Percentiles rank a stretch among this genome's conserved stretches.
Conservation (phyloP, 2,797 vertebrate species). For the Epinephelus awoara region DNA sequence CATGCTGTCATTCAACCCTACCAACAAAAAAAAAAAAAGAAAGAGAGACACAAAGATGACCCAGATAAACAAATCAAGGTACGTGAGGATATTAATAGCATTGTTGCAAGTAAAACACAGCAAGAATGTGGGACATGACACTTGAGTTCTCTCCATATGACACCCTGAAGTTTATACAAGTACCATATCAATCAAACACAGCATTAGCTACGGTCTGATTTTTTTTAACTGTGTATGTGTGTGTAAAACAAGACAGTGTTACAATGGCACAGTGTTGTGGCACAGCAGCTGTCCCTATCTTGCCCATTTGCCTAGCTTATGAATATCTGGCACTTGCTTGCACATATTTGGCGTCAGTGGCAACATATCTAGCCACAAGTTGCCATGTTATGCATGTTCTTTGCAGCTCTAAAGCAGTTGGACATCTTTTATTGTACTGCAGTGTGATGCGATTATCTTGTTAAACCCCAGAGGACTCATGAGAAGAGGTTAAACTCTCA, state of each 20-base stretch:
- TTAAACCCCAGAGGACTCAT: background rate
- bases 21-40: conserved; percentile 18
- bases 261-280: background rate
- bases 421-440: background rate
- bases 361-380: background rate
- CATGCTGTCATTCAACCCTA: conserved; percentile 93
- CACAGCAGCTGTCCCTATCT: background rate
- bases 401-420: background rate
- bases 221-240: background rate
- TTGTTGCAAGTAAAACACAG: background rate
- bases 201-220: background rate
- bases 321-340: background rate
- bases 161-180: conserved; percentile 1
- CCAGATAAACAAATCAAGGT: conserved; percentile 10
- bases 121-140: background rate
- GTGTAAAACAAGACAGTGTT: background rate
- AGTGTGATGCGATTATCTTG: background rate
- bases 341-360: background rate
- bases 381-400: background rate
- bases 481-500: background rate
- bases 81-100: background rate
- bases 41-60: conserved; percentile 12
- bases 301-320: background rate
- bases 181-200: background rate
- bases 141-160: background rate